Base-by-base conservation (phyloP, 2,797 vertebrate genomes). In the Protosalanx chinensis region DNA sequence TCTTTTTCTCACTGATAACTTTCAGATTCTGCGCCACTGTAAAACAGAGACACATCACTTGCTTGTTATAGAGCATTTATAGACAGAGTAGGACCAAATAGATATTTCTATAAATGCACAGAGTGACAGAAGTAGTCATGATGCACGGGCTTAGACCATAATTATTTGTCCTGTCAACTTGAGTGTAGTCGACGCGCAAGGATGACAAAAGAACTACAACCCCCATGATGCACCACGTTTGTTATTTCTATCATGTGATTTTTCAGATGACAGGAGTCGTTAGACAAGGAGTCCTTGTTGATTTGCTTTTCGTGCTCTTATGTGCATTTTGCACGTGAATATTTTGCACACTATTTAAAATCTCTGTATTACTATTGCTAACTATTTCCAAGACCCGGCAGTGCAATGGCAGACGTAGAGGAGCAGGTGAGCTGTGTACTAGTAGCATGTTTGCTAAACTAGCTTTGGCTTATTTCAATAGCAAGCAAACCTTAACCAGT, bases 321-420 rank as follows among this genome's bases (percentile, higher is more conserved):
- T 61, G n/a, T 23, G 35, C 18, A 16, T 29, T 35, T n/a, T 27
- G 10, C 4, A 46, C 18, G 18, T 60, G 30, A 64, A 75, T 4
- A 63, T 68, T 51, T 0, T 27, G 6, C 41, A 68, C 3, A 20
- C 6, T 13, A 46, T 18, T 18, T 27, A 29, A 30, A 35, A 53
- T 49, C 70, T 12, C 78, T 0, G 63, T 67, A 66, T 32, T 1
- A 46, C 13, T 46, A 13, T 6, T 20, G 23, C 2, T 13, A 0
- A 72, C 18, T 29, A 20, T 7, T 46, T 13, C 15, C 6, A 30
- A 6, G 1, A 0, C 18, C 30, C 12, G 41, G 41, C 41, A 46
- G 41, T 46, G 77, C 74, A 71, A 97, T 98, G 96, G 94, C 95
- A 93, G 95, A 95, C 91, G 90, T 93, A 0, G 89, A 88, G 67